phyloP scores from a whole-genome alignment of 2,888 invertebrate species.

The Leptarthrus brevirostris region DNA sequence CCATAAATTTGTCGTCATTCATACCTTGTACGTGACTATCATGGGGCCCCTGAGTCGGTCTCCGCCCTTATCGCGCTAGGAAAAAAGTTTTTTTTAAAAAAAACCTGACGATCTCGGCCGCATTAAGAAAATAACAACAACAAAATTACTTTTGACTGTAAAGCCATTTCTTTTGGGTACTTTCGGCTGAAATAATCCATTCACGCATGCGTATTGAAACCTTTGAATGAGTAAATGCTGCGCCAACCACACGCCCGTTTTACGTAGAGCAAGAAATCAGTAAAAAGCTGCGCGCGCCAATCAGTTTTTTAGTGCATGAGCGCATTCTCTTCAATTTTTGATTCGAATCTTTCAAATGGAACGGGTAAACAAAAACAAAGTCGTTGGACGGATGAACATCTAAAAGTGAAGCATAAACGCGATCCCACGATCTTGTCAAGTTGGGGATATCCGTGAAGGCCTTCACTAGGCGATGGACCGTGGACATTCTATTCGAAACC shows the following conservation, averaged over 20 bases:
- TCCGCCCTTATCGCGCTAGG: no score
- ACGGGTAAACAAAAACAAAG: conserved; percentile 25
- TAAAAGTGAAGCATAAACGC: neutral
- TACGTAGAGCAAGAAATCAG: no score
- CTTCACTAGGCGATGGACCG: conserved; percentile 18
- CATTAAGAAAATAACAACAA: no score
- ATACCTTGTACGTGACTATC: conserved; percentile 12
- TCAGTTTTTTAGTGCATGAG: neutral
- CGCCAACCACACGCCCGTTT: no score
- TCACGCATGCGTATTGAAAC: conserved; percentile 18
- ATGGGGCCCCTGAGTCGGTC: neutral
- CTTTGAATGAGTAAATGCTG: neutral
- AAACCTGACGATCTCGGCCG: no score
- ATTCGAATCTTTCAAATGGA: conserved; percentile 2
- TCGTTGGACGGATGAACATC: neutral
- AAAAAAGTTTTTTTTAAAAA: no score
- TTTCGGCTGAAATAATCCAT: neutral
- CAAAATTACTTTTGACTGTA: no score
- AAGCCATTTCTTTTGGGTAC: neutral
- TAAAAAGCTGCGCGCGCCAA: neutral
- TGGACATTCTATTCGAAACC: neutral
- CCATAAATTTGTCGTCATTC: conserved; percentile 12
- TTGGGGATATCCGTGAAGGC: neutral
- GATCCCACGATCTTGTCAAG: conserved; percentile 6
- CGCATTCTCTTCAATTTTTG: conserved; percentile 37